A percentile compares a stretch with the other conserved stretches of the same genome.
These are phyloP conservation scores for Lasioglossum lativentre DNA, from an alignment of 2,888 invertebrate species.

Conservation along the genomic window DNA sequence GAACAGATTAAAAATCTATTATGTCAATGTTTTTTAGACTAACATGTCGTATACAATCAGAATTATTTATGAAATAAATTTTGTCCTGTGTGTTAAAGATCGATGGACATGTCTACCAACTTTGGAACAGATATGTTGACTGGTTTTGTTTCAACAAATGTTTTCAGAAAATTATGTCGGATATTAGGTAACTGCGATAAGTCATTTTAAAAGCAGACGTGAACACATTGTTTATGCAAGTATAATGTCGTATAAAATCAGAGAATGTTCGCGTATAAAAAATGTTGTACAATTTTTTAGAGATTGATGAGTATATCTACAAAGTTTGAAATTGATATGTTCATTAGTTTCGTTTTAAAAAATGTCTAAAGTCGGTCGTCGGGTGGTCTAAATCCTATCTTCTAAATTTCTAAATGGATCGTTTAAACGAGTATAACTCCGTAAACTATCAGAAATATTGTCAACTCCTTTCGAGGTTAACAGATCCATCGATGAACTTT, in stretches of 20 bases:
- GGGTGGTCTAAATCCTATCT: too few relatives aligned
- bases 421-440: too few relatives aligned
- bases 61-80: background rate
- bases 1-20: too few relatives aligned
- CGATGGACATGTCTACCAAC: background rate
- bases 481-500: too few relatives aligned
- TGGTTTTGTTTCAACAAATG: background rate
- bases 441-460: too few relatives aligned
- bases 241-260: background rate
- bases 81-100: background rate
- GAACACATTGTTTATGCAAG: too few relatives aligned
- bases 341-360: background rate
- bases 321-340: background rate
- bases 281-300: background rate
- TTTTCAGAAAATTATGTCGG: background rate
- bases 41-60: background rate
- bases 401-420: too few relatives aligned
- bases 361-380: background rate
- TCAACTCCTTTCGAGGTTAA: too few relatives aligned
- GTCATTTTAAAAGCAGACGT: too few relatives aligned
- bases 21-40: background rate
- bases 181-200: too few relatives aligned
- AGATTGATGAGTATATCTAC: background rate
- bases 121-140: background rate
- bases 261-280: background rate